These are phyloP conservation scores for Thaumatotibia leucotreta DNA, from an alignment of 1,140 invertebrate species.

Conservation along the genomic window DNA sequence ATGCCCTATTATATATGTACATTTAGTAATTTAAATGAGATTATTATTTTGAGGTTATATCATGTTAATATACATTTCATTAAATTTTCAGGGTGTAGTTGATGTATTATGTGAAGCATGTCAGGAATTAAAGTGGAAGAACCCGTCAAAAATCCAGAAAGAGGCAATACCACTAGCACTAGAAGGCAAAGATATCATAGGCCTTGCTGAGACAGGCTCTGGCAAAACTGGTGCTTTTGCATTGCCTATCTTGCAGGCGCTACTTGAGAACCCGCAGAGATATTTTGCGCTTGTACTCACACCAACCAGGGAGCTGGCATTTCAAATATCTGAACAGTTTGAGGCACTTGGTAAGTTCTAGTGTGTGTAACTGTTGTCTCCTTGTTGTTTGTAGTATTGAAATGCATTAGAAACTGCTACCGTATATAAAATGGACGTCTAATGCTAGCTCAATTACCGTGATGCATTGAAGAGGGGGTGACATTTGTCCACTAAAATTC, in stretches of 20 bases:
- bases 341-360: conserved; percentile 87
- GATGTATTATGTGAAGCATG: conserved; percentile 95
- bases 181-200: conserved; percentile 96
- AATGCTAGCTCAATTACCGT: too few species aligned
- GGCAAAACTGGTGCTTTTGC: conserved; percentile 99
- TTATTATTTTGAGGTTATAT: conserved; percentile 23
- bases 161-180: conserved; percentile 95
- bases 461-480: too few species aligned
- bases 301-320: conserved; percentile 97
- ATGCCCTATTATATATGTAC: background rate
- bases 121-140: conserved; percentile 94
- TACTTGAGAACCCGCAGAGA: conserved; percentile 94
- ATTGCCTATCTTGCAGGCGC: conserved; percentile 93
- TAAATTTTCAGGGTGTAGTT: conserved; percentile 89
- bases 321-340: conserved; percentile 97
- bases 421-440: too few species aligned
- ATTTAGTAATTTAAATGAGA: background rate
- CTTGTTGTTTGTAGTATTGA: too few species aligned
- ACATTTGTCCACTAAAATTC: too few species aligned
- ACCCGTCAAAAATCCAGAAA: conserved; percentile 95
- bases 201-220: conserved; percentile 97
- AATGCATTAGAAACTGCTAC: too few species aligned
- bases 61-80: conserved; percentile 17
- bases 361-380: too few species aligned
- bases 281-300: conserved; percentile 97